Base-by-base conservation (phyloP, 64 coral and sea anemone species). In the Orbicella faveolata region DNA sequence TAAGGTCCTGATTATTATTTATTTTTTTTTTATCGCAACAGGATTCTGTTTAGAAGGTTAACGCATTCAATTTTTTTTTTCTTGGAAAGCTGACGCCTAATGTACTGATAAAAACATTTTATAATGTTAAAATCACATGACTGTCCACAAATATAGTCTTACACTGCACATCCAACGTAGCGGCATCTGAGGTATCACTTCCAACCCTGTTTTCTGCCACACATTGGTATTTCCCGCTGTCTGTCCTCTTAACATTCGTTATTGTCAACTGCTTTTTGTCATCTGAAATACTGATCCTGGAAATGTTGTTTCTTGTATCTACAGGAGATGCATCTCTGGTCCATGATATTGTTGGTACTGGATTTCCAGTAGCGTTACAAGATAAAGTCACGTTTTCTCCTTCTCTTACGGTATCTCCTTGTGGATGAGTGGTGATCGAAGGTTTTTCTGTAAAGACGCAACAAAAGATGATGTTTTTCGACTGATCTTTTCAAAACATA, bases 201-300 rank as follows among this genome's bases (percentile, higher is more conserved):
- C 34, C 19, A 59, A 37, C 3, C 9, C 25, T 52, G 37, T 87
- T 87, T 5, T 1, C 63, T 18, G 35, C 87, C 55, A 44, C 74
- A 75, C 87, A 89, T 36, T 1, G 41, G 20, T 89, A 89, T 76
- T 41, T 15, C 5, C 75, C 87, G 36, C 74, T 75, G 55, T 89
- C 73, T 19, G 17, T 48, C 23, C 74, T 61, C n/a, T 0, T 64
- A 13, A 65, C 44, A 23, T 66, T 21, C 35, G 34, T 63, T 73
- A 89, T 79, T 0, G 54, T 61, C 33, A 89, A 61, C 14, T 16
- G 1, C 34, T 41, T 36, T 20, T 65, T 65, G 26, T 64, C 12
- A 12, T 0, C 0, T 14, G 55, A 23, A 36, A 83, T 23, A 34
- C 61, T 41, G 59, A 83, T 66, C 61, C 61, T 37, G n/a, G n/a